These are phyloP conservation scores for Camponotus floridanus DNA, from an alignment of 1,140 invertebrate genomes.

Conservation along the genomic window DNA sequence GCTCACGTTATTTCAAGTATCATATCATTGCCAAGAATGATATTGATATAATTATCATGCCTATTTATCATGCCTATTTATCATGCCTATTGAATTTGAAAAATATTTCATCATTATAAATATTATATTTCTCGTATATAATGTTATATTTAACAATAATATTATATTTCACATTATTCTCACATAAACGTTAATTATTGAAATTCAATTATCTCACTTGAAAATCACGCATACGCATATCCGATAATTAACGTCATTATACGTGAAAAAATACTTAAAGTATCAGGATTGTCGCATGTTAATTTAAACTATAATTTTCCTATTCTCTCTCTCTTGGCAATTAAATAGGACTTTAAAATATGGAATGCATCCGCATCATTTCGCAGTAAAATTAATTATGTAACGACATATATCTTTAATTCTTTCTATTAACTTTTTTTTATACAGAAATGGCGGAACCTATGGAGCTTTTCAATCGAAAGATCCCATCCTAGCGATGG, in stretches of 20 bases:
- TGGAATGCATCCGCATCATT: not conserved
- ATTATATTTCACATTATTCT: not conserved
- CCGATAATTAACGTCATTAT: constrained; percentile 22
- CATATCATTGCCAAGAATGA: constrained; percentile 19
- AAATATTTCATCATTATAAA: not conserved
- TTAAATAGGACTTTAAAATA: not conserved
- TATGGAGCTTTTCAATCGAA: constrained; percentile 86
- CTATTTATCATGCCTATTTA: not conserved
- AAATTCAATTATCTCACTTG: constrained; percentile 30
- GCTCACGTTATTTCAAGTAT: too few species aligned
- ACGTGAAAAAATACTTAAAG: constrained; percentile 14
- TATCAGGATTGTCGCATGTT: constrained; percentile 36
- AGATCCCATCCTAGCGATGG: constrained; percentile 85
- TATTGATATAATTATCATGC: not conserved
- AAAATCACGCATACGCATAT: constrained; percentile 5
- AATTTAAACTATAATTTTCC: not conserved
- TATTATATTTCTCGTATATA: not conserved
- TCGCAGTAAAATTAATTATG: not conserved
- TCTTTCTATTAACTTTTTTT: constrained; percentile 46
- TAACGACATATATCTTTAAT: not conserved
- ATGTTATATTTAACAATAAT: too few species aligned
- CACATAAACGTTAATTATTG: constrained; percentile 9
- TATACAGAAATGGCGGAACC: constrained; percentile 78
- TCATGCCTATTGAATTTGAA: not conserved
- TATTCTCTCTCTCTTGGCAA: not conserved